Base-by-base conservation (phyloP, 2,113 vertebrate genomes). In the Siniperca chuatsi region DNA sequence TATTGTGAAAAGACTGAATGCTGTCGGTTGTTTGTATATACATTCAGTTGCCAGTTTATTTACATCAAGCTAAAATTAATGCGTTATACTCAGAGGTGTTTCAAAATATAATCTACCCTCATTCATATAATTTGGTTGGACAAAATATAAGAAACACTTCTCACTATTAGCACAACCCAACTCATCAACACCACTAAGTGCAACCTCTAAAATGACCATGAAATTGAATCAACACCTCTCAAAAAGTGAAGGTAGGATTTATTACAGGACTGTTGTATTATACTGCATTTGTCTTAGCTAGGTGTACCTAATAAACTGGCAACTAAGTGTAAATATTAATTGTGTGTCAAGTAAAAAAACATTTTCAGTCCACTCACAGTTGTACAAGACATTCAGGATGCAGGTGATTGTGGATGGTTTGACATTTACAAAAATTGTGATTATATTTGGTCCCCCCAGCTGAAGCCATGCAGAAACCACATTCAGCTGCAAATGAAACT, bases 381-480 rank as follows among this genome's bases (percentile, higher is more conserved):
- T 13, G 12, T n/a, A 52, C 5, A 70, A 13, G 16, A 73, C 29
- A 4, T 40, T 61, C 18, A 84, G 13, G 52, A 60, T 70, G 73
- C 67, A 57, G 81, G 42, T 79, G 70, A 69, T 23, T 62, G 68
- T 70, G 52, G 40, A 65, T 60, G 4, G n/a, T 83, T 50, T 54
- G 48, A 58, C 61, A 73, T 75, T 74, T 80, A 65, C 9, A 54
- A 65, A 83, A 7, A 66, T 1, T 52, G 15, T 57, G 44, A 42
- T 61, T 60, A 29, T 79, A 70, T 67, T 76, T 83, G 48, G n/a
- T 81, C 52, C 66, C 67, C 9, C 52, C 64, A 67, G 44, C 61
- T 87, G 61, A 76, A 52, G 77, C 61, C 85, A 90, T 44, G 70
- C 79, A 90, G 79, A 87, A 91, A 90, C 75, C 84, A 87, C 85